phyloP scores from a whole-genome alignment of 2,113 vertebrate genomes.

The Mormoops blainvillei region DNA sequence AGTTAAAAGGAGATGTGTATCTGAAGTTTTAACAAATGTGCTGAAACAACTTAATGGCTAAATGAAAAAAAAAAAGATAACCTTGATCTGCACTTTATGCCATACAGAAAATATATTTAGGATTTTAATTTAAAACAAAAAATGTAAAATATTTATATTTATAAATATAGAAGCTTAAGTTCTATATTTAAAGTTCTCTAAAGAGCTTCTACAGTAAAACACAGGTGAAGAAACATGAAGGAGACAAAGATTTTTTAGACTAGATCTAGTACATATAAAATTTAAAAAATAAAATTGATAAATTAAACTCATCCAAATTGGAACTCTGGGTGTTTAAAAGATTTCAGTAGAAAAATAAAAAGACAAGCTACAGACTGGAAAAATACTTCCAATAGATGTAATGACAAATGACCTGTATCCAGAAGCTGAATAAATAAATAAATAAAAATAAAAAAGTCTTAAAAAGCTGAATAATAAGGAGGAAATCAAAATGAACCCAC shows the following conservation, averaged over 20 bases:
- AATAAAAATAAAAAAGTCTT: background rate
- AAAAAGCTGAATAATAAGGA: background rate
- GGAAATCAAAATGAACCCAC: background rate
- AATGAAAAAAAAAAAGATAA: background rate
- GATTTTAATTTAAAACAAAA: background rate
- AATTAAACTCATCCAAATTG: background rate
- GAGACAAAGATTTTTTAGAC: background rate
- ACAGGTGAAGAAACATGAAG: background rate
- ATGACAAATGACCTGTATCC: background rate
- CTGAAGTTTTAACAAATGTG: background rate
- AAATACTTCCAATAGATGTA: background rate
- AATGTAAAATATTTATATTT: background rate
- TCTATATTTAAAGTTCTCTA: too few relatives aligned
- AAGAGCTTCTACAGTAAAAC: background rate
- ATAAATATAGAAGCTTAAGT: background rate
- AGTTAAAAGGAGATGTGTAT: background rate
- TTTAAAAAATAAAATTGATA: background rate
- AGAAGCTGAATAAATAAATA: background rate
- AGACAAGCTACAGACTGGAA: background rate
- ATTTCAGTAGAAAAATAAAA: slow-evolving; percentile 8
- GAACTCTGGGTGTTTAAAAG: background rate
- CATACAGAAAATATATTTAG: background rate
- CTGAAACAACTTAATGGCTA: background rate
- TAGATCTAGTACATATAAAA: background rate
- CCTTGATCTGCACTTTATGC: background rate